A percentile compares a stretch with the other conserved stretches of the same genome.
phyloP scores from a whole-genome alignment of 2,888 invertebrate genomes.

The Drosophila fungiperda region DNA sequence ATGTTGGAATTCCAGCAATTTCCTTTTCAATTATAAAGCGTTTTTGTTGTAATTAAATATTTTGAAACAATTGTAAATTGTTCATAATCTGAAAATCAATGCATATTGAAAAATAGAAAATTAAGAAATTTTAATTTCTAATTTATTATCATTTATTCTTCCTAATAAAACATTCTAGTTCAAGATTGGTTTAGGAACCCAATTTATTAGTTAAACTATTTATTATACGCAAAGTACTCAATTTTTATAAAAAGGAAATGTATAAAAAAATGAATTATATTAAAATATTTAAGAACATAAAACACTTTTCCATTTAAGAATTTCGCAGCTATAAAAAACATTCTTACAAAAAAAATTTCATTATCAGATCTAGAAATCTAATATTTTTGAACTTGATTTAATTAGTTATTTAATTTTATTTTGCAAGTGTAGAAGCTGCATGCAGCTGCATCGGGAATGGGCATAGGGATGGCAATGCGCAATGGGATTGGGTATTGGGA shows the following conservation, averaged over 20 bases:
- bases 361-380: background rate
- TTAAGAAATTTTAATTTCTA: background rate
- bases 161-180: background rate
- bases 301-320: background rate
- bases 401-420: background rate
- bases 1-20: background rate
- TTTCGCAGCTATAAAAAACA: background rate
- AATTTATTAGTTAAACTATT: background rate
- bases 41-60: background rate
- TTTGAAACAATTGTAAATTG: background rate
- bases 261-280: background rate
- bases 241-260: background rate
- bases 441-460: conserved; percentile 56
- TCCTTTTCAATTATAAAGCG: background rate
- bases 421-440: conserved; percentile 33
- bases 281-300: background rate
- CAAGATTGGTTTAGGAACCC: background rate
- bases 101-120: too few species aligned
- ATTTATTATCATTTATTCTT: background rate
- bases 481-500: conserved; percentile 31
- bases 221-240: background rate
- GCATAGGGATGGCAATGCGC: conserved; percentile 40
- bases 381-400: background rate
- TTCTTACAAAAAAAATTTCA: background rate
- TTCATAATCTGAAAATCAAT: background rate